Percentiles rank a stretch among this genome's conserved stretches.
Evolutionary conservation across 2,888 invertebrate species (phyloP).

Genomic region (Trichopria drosophilae): DNA sequence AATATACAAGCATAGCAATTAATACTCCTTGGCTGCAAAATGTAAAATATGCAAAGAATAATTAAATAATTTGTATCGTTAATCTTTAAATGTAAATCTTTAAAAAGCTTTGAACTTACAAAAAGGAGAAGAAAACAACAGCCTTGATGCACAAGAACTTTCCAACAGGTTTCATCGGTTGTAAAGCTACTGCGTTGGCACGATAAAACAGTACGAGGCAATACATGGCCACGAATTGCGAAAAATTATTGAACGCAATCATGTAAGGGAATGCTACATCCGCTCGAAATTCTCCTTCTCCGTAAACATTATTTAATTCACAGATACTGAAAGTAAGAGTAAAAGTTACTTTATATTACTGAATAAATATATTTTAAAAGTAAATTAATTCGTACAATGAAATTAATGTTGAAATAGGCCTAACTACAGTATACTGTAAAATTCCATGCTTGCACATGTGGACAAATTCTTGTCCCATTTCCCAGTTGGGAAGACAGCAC

Average conservation of each 20-base stretch:
- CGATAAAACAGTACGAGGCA: constrained; percentile 91
- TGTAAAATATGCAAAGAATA: constrained; percentile 31
- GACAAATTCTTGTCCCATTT: constrained; percentile 90
- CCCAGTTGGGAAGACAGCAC: constrained; percentile 90
- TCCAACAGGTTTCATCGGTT: constrained; percentile 90
- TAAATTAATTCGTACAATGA: constrained; percentile 72
- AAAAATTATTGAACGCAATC: constrained; percentile 84
- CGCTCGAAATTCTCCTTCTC: constrained; percentile 86
- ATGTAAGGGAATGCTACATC: constrained; percentile 89
- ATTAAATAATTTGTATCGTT: not conserved
- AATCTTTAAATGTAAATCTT: too few relatives aligned
- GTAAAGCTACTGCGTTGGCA: constrained; percentile 82
- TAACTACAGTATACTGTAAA: constrained; percentile 89
- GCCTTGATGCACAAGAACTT: constrained; percentile 97
- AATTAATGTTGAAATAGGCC: constrained; percentile 86
- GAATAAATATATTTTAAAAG: not conserved
- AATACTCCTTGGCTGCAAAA: constrained; percentile 85
- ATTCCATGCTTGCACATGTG: constrained; percentile 96
- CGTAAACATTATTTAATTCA: constrained; percentile 81
- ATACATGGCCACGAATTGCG: constrained; percentile 96
- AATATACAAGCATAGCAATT: constrained; percentile 83
- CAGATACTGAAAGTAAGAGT: constrained; percentile 69
- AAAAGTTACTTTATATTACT: constrained; percentile 6
- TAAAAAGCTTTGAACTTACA: constrained; percentile 70
- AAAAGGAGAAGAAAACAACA: constrained; percentile 96